Evolutionary conservation across 2,888 invertebrate species (phyloP).

Genomic region (Pterobdella sp.): DNA sequence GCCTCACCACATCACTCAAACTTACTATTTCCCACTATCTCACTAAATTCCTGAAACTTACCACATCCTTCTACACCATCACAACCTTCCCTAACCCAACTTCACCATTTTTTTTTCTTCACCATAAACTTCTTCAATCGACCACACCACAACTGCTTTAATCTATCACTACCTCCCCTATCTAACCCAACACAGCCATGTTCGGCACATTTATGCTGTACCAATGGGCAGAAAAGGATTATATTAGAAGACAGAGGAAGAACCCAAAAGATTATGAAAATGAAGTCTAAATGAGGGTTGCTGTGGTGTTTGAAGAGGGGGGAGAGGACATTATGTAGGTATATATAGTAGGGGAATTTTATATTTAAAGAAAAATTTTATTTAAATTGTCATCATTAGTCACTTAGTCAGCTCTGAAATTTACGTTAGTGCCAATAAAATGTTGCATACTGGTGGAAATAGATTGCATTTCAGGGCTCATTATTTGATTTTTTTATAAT

Average conservation of each 20-base stretch:
- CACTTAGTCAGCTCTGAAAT: too few species aligned
- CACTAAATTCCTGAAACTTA: neutral
- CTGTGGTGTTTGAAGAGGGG: too few species aligned
- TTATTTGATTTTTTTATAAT: too few species aligned
- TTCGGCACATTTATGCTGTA: slow-evolving; percentile 53
- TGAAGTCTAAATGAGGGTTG: slow-evolving; percentile 56
- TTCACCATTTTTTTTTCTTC: neutral
- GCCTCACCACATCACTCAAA: too few species aligned
- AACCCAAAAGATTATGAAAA: slow-evolving; percentile 66
- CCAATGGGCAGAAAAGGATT: slow-evolving; percentile 59
- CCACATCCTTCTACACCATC: neutral
- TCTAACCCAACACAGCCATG: slow-evolving; percentile 12
- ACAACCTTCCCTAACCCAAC: neutral
- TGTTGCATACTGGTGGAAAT: too few species aligned
- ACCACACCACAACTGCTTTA: neutral
- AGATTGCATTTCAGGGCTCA: too few species aligned
- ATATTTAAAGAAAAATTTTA: too few species aligned
- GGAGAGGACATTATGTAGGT: too few species aligned
- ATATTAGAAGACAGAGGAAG: slow-evolving; percentile 58
- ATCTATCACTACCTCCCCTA: neutral
- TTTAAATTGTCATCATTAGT: too few species aligned
- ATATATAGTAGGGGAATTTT: too few species aligned
- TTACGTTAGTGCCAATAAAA: too few species aligned
- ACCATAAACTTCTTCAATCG: neutral
- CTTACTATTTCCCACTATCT: neutral